Conservation (phyloP, 1,140 invertebrate species). For the Drosophila nannoptera region DNA sequence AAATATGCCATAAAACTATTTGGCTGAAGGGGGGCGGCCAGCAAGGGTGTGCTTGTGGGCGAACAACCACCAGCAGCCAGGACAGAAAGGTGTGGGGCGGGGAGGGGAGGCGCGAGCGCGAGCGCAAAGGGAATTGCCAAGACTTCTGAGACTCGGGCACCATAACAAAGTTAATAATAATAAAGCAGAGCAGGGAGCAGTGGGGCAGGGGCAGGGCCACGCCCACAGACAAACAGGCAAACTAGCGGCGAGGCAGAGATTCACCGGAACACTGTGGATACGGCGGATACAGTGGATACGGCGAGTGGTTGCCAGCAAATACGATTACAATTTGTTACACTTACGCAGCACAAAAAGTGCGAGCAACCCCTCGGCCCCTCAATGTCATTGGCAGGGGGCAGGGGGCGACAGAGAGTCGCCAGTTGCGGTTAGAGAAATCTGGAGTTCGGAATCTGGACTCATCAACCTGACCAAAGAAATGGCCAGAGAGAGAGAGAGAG, state of each 20-base stretch:
- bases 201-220: too few relatives aligned
- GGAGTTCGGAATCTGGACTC: conserved; percentile 59
- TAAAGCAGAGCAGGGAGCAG: conserved; percentile 46
- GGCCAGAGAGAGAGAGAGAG: conserved; percentile 47
- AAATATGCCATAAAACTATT: conserved; percentile 77
- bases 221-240: too few relatives aligned
- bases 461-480: conserved; percentile 71
- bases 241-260: too few relatives aligned
- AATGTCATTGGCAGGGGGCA: background rate
- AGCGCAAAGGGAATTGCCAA: conserved; percentile 17
- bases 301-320: conserved; percentile 64
- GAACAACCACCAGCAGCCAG: conserved; percentile 29
- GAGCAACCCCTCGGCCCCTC: conserved; percentile 24
- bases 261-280: background rate
- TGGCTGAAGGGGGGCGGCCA: conserved; percentile 66
- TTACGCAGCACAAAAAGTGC: conserved; percentile 70
- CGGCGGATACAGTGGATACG: conserved; percentile 14
- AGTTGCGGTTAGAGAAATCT: conserved; percentile 73
- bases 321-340: conserved; percentile 77
- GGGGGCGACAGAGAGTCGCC: conserved; percentile 54
- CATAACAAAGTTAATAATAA: conserved; percentile 77
- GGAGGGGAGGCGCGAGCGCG: background rate
- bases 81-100: too few relatives aligned
- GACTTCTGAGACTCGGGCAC: conserved; percentile 58
- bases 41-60: conserved; percentile 60